Evolutionary conservation across 2,888 invertebrate genomes (phyloP).

Genomic region (Philaethria dido): DNA sequence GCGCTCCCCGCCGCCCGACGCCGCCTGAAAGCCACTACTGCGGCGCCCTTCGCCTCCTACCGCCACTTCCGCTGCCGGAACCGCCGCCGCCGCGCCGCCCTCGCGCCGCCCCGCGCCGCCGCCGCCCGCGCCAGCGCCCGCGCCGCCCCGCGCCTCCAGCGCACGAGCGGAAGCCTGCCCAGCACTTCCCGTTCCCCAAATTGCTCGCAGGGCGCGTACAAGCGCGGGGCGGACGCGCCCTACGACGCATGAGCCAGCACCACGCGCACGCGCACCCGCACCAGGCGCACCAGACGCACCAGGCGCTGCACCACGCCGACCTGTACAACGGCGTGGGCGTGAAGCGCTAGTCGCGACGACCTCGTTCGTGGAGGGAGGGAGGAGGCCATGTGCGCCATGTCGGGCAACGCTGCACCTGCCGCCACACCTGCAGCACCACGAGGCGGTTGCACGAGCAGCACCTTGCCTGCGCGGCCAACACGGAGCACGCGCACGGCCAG

Average conservation of each 20-base stretch:
- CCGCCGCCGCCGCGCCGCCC: conserved; percentile 43
- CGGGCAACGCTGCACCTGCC: conserved; percentile 64
- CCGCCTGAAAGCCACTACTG: conserved; percentile 56
- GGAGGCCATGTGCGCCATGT: conserved; percentile 85
- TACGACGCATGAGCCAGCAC: conserved; percentile 79
- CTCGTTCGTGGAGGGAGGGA: conserved; percentile 94
- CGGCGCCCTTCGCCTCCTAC: conserved; percentile 51
- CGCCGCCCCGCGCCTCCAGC: conserved; percentile 48
- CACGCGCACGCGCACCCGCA: conserved; percentile 66
- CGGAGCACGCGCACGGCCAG: conserved; percentile 43
- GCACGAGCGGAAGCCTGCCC: conserved; percentile 61
- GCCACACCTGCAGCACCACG: conserved; percentile 68
- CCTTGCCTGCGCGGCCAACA: conserved; percentile 62
- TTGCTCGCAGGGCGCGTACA: conserved; percentile 69
- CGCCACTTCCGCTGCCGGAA: conserved; percentile 61
- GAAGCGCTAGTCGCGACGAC: conserved; percentile 88
- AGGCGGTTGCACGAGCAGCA: conserved; percentile 57
- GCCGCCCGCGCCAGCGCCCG: conserved; percentile 50
- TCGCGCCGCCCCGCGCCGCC: conserved; percentile 41
- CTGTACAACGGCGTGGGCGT: conserved; percentile 75
- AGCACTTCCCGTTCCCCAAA: conserved; percentile 75
- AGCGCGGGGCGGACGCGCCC: conserved; percentile 72
- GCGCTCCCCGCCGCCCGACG: conserved; percentile 62
- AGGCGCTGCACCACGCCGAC: conserved; percentile 65
- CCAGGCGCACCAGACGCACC: conserved; percentile 77